These are phyloP conservation scores for Calidris pygmaea DNA, from an alignment of 2,113 vertebrate genomes.

Conservation along the genomic window DNA sequence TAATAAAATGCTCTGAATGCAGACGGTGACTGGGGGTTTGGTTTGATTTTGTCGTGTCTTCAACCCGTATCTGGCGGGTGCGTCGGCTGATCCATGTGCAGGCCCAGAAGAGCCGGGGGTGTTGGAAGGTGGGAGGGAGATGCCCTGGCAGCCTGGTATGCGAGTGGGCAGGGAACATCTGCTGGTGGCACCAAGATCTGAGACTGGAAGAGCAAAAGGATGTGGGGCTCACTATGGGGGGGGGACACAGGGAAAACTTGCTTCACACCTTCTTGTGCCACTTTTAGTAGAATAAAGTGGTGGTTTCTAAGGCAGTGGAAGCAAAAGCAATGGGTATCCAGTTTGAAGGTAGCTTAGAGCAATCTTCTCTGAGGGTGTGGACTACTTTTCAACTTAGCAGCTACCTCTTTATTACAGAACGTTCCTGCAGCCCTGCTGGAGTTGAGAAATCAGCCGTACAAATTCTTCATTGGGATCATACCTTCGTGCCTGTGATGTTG, in stretches of 20 bases:
- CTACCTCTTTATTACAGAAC: background rate
- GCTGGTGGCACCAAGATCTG: rapidly evolving
- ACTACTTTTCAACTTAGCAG: background rate
- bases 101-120: background rate
- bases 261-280: background rate
- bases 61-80: rapidly evolving
- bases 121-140: background rate
- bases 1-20: slow-evolving; percentile 9
- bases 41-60: background rate
- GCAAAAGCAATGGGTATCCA: background rate
- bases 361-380: background rate
- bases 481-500: background rate
- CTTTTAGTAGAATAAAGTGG: background rate
- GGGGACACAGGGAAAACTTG: background rate
- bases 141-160: background rate
- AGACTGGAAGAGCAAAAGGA: background rate
- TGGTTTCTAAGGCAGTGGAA: background rate
- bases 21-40: background rate
- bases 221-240: background rate
- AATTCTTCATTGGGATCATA: background rate
- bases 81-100: too few species aligned
- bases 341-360: background rate
- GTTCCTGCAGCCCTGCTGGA: background rate
- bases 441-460: background rate
- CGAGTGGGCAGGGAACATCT: background rate